Percentiles rank a stretch among this genome's conserved stretches.
Evolutionary conservation across 2,888 invertebrate genomes (phyloP).

Genomic region (Peribatodes rhomboidaria): DNA sequence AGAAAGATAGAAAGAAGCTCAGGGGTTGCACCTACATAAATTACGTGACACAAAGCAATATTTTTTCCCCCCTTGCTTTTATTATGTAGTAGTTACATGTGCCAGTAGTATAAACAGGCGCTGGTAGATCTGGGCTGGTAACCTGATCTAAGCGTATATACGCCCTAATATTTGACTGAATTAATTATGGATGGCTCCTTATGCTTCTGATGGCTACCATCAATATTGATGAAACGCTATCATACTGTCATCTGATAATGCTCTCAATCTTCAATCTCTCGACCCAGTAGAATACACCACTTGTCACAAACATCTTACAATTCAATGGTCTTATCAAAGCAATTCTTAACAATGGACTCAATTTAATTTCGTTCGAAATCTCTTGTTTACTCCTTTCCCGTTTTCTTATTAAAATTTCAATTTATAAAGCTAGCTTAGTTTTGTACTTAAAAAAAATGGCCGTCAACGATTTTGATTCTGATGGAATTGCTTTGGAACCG

Average conservation of each 20-base stretch:
- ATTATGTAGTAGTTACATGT: too few relatives aligned
- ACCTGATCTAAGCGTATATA: too few relatives aligned
- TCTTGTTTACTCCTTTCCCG: constrained; percentile 10
- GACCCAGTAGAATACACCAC: constrained; percentile 11
- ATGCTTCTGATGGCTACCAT: too few relatives aligned
- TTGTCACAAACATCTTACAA: constrained; percentile 14
- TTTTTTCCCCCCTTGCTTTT: too few relatives aligned
- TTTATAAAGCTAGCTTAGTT: constrained; percentile 25
- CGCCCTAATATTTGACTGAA: too few relatives aligned
- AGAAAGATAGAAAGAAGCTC: too few relatives aligned
- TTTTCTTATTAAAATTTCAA: constrained; percentile 41
- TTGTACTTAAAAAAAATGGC: constrained; percentile 46
- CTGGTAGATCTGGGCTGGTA: too few relatives aligned
- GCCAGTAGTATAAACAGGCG: too few relatives aligned
- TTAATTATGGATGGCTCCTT: too few relatives aligned
- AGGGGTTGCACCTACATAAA: too few relatives aligned
- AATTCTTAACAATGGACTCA: constrained; percentile 5
- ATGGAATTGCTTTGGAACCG: constrained; percentile 43
- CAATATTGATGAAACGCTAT: too few relatives aligned
- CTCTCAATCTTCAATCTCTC: constrained; percentile 1
- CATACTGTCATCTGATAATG: not conserved
- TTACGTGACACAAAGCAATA: too few relatives aligned
- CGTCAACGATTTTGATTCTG: constrained; percentile 38
- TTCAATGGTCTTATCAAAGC: constrained; percentile 7
- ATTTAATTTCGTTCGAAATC: constrained; percentile 10